A percentile compares a stretch with the other conserved stretches of the same genome.
Conservation (phyloP, 2,797 vertebrate genomes). For the Lepilemur septentrionalis region DNA sequence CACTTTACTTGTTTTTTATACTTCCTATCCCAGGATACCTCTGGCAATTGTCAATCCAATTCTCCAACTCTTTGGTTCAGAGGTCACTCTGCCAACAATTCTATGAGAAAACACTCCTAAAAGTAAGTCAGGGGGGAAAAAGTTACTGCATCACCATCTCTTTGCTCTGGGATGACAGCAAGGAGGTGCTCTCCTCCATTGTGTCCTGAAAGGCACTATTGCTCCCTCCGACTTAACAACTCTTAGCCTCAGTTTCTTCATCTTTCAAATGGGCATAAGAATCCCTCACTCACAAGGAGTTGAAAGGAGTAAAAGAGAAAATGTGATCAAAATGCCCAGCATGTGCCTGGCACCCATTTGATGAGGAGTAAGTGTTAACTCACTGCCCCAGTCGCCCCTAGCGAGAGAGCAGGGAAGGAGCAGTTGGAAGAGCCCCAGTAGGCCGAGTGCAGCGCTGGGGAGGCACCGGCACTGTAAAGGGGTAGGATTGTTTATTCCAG, state of each 20-base stretch:
- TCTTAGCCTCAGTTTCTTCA: not conserved
- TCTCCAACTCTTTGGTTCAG: not conserved
- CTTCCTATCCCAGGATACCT: not conserved
- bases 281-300: not conserved
- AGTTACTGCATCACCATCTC: not conserved
- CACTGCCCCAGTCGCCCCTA: fast-evolving
- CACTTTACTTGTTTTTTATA: not conserved
- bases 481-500: conserved; percentile 60
- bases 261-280: not conserved
- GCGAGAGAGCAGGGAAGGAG: not conserved
- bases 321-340: not conserved
- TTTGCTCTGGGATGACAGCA: not conserved
- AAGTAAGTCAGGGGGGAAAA: too few species aligned
- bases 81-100: not conserved
- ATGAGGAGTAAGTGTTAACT: not conserved
- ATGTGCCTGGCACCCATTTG: fast-evolving
- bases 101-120: not conserved
- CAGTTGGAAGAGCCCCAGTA: not conserved
- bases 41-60: not conserved
- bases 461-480: not conserved
- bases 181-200: not conserved
- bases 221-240: not conserved
- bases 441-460: not conserved
- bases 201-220: not conserved
- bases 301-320: not conserved